phyloP scores from a whole-genome alignment of 2,797 vertebrate species.

The Darevskia mixta region DNA sequence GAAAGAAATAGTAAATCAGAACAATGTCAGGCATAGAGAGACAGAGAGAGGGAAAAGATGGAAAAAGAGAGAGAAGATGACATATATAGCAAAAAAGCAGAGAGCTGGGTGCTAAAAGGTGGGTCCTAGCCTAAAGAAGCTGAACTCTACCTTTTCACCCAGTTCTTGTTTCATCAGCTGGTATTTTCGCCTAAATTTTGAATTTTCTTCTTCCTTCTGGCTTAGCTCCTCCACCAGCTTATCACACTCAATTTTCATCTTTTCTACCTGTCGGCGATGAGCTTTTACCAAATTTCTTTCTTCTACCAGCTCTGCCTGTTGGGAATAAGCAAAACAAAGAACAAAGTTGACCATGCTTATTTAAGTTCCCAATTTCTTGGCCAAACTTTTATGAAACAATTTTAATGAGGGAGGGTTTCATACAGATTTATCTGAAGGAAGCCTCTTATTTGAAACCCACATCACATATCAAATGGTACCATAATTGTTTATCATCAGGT shows the following conservation, averaged over 20 bases:
- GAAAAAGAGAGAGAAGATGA: neutral
- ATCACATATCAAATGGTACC: neutral
- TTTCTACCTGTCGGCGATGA: constrained; percentile 87
- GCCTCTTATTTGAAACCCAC: neutral
- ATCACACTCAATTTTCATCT: constrained; percentile 91
- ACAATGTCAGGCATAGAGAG: neutral
- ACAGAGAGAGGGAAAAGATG: neutral
- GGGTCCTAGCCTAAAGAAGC: neutral
- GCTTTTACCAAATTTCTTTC: constrained; percentile 84
- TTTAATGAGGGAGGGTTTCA: neutral
- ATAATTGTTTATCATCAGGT: neutral
- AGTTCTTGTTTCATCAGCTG: constrained; percentile 87
- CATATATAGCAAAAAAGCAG: neutral
- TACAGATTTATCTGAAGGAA: neutral
- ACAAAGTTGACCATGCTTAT: constrained; percentile 43
- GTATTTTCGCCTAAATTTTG: constrained; percentile 83
- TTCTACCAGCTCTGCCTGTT: constrained; percentile 84
- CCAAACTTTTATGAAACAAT: neutral
- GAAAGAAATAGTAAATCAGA: neutral
- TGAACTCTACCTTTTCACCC: constrained; percentile 86
- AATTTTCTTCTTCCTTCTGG: constrained; percentile 82
- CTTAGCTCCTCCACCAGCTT: constrained; percentile 86
- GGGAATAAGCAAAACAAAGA: constrained; percentile 54
- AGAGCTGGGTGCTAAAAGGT: neutral
- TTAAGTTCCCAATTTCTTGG: neutral